Base-by-base conservation (phyloP, 2,797 vertebrate genomes). In the Cephalopachus bancanus region DNA sequence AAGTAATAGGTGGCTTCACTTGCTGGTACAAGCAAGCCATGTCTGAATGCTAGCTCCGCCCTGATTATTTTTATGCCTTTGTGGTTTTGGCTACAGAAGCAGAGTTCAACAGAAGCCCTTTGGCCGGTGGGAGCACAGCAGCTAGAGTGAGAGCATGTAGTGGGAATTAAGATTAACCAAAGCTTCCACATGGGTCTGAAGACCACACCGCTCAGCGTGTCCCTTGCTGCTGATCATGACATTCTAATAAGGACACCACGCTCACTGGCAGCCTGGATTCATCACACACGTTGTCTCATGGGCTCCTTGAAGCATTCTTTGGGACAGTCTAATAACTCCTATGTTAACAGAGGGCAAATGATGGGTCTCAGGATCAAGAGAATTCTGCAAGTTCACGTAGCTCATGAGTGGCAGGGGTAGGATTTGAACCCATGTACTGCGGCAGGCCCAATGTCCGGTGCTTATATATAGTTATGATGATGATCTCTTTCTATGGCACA, bases 401-500 rank as follows among this genome's bases (percentile, higher is more conserved):
- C 55, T 44, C 6, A 10, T 60, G 10, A 71, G n/a, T 24, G 57
- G 64, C 55, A 19, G 28, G 44, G 55, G 11, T 17, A 7, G 75
- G 51, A 49, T 53, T 26, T 81, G 44, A 69, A n/a, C 11, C 24
- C 26, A 4, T 30, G 57, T 24, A 33, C 17, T 24, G 28, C 7
- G 11, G 8, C 17, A 76, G 14, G 10, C 17, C 10, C 22, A 24
- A 26, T 1, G 9, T 14, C 62, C 1, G 0, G 0, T 37, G 53
- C 69, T 4, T 37, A 19, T 15, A 37, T 9, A 1, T 2, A 12
- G 59, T 15, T 22, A 17, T 1, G 7, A 3, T 20, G 69, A 75
- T 0, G 4, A 16, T 19, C 22, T 49, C 16, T 3, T 53, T 51
- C 53, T 67, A 1, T 14, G 33, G 59, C 24, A 24, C 0, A 0